Evolutionary conservation across 1,140 invertebrate genomes (phyloP), one percentile per base, ranked within the genome.

Genomic region (Hestina assimilis): DNA sequence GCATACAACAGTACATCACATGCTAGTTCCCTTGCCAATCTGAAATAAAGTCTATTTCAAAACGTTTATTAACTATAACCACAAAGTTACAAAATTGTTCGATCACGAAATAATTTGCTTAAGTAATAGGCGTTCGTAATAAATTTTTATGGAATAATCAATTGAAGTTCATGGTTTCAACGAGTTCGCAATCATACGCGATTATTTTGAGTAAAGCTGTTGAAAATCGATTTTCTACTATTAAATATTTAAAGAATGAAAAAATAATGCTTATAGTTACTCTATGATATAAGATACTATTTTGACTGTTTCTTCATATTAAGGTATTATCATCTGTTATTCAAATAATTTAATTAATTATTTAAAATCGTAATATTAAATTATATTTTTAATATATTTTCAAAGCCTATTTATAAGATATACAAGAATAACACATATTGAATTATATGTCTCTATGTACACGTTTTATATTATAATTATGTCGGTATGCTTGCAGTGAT

Each of bases 91-190:
- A 50, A 50, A 23, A 35, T 20, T 24, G n/a, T 38, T 20, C 33
- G 9, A 41, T 47, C 14, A 47, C 19, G 43, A 56, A 56, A 47
- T 40, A 19, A 19, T 48, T n/a, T 40, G 8, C 20, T 56, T 41
- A 47, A 9, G 24, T 56, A 46, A 55, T 55, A 24, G 15, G 28
- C 46, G 20, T 35, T 29, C 31, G 46, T 48, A 48, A 48, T 48
- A 46, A 26, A 31, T 42, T 40, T 46, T 47, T 29, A 41, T 41
- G 43, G 35, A 40, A 56, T 23, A 56, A 56, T 56, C 43, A 28
- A 56, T 56, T 56, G 43, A 56, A 56, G 53, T 47, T 56, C 53
- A 56, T 48, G 53, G 53, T 56, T 56, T 29, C 24, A 52, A 29
- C 29, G 17, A 38, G 40, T 41, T 15, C 43, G 53, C 20, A 54